A percentile compares a stretch with the other conserved stretches of the same genome.
phyloP scores from a whole-genome alignment of 2,797 vertebrate species.

The Lagothrix lagotricha region DNA sequence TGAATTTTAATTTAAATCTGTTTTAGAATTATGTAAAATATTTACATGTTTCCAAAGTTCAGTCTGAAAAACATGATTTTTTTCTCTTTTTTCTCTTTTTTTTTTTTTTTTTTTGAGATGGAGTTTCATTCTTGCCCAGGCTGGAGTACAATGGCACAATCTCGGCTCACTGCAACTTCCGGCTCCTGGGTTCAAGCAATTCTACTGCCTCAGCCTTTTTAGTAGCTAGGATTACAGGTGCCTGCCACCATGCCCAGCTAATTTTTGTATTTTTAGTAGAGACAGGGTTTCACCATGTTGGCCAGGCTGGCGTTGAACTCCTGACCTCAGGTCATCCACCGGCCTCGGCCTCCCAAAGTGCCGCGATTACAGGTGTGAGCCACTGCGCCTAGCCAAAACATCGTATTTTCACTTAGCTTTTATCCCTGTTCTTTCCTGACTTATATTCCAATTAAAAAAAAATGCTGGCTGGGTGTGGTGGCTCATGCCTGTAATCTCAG shows the following conservation, averaged over 20 bases:
- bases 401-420: too few species aligned
- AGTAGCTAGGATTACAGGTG: neutral
- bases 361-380: neutral
- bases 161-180: neutral
- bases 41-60: neutral
- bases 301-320: neutral
- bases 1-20: constrained; percentile 4
- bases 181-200: neutral
- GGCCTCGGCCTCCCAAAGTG: neutral
- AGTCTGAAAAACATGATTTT: neutral
- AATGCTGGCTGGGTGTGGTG: too few species aligned
- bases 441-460: too few species aligned
- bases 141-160: neutral
- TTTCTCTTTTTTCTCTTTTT: too few species aligned
- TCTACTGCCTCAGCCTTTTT: neutral
- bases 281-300: neutral
- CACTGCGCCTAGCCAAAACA: neutral
- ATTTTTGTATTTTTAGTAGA: neutral
- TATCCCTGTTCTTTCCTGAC: too few species aligned
- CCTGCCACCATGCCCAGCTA: neutral
- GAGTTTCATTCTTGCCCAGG: neutral
- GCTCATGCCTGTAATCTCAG: too few species aligned
- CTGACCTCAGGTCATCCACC: neutral
- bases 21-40: constrained; percentile 32
- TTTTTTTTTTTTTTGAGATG: neutral